Evolutionary conservation across 2,113 vertebrate genomes (phyloP).

Genomic region (Neofelis nebulosa): DNA sequence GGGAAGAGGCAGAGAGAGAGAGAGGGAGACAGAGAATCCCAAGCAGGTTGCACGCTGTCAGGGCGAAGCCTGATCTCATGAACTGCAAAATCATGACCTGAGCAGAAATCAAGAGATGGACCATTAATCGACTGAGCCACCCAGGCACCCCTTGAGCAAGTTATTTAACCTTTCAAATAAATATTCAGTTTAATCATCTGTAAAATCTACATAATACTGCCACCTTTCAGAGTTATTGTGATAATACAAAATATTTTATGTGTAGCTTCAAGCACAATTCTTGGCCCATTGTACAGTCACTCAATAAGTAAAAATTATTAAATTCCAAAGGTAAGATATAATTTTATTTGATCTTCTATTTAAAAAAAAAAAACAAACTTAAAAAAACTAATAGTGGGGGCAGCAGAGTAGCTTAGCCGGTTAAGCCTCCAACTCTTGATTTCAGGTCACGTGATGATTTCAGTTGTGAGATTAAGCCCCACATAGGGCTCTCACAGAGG

Average conservation of each 20-base stretch:
- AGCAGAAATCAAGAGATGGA: too few species aligned
- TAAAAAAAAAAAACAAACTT: neutral
- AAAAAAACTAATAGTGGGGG: neutral
- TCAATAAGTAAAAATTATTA: constrained; percentile 13
- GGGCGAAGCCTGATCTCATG: too few species aligned
- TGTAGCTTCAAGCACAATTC: neutral
- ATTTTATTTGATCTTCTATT: neutral
- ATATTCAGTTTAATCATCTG: neutral
- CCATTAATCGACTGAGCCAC: too few species aligned
- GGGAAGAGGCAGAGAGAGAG: too few species aligned
- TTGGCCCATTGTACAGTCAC: neutral
- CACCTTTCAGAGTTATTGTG: neutral
- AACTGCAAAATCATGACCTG: too few species aligned
- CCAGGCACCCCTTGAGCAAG: neutral
- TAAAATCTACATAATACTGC: neutral
- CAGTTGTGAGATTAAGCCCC: too few species aligned
- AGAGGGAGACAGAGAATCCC: too few species aligned
- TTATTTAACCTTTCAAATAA: constrained; percentile 23
- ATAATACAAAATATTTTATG: constrained; percentile 28
- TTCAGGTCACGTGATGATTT: too few species aligned
- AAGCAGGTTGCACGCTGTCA: too few species aligned
- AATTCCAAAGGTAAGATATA: constrained; percentile 19
- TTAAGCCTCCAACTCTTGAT: too few species aligned
- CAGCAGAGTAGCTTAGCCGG: too few species aligned
- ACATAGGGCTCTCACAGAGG: too few species aligned